Evolutionary conservation across 2,797 vertebrate genomes (phyloP).

Genomic region (Argentina silus): DNA sequence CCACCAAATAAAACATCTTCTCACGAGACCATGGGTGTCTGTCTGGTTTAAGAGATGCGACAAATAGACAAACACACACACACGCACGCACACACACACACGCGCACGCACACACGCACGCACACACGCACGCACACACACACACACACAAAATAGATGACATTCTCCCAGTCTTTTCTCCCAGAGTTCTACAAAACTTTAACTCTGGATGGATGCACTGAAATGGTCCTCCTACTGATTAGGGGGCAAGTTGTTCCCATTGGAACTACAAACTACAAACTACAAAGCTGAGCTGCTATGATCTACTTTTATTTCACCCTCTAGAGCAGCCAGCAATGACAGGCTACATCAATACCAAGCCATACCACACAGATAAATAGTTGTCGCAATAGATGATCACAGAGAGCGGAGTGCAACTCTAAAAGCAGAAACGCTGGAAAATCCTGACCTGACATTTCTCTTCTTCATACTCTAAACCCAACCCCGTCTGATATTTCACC

Average conservation of each 20-base stretch:
- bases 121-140: constrained; percentile 33
- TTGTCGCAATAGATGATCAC: not conserved
- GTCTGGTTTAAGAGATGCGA: constrained; percentile 45
- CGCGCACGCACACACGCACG: constrained; percentile 26
- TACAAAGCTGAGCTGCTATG: constrained; percentile 31
- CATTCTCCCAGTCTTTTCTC: constrained; percentile 53
- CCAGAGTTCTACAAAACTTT: constrained; percentile 64
- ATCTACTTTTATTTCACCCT: constrained; percentile 42
- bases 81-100: constrained; percentile 8
- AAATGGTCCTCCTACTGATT: constrained; percentile 43
- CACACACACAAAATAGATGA: constrained; percentile 10
- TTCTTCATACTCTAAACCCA: not conserved
- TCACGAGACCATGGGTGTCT: constrained; percentile 57
- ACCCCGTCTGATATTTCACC: constrained; percentile 19
- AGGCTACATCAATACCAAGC: not conserved
- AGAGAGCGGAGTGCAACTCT: not conserved
- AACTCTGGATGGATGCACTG: constrained; percentile 48
- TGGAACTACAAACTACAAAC: constrained; percentile 42
- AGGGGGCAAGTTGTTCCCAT: constrained; percentile 53
- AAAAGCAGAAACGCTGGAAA: not conserved
- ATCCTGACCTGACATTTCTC: not conserved
- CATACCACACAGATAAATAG: not conserved
- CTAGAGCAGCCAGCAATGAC: constrained; percentile 8
- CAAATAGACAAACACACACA: constrained; percentile 22
- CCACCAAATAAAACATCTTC: constrained; percentile 68